Evolutionary conservation across 23 tunicate species (phyloP), one percentile per base, ranked within the genome.

Genomic region (Halocynthia aurantium): DNA sequence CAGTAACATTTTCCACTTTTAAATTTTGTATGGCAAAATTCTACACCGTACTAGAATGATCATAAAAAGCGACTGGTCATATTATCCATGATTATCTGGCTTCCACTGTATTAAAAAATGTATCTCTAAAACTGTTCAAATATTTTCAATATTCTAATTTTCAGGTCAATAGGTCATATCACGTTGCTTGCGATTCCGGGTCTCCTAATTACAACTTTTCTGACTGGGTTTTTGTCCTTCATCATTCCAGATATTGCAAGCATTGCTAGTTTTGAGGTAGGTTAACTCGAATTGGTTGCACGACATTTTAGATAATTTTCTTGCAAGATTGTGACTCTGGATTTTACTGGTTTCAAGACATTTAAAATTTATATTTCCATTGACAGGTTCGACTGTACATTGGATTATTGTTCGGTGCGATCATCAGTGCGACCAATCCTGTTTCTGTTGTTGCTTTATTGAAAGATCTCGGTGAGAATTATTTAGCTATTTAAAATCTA

Each of bases 371-470:
- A 68, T 40, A 11, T 50, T 72, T 57, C 11, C 13, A 19, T 72
- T 49, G 15, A 31, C 78, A 74, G 78, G 56, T 73, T 21, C 65
- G 75, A 51, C 21, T 84, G 17, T 89, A 80, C 85, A 67, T 84
- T 64, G 85, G 85, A 52, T 73, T 89, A 5, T 68, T 89, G 61
- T 89, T 89, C 77, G 96, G 96, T 5, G 72, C 96, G 52, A 89
- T 89, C 61, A 84, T 89, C 79, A 89, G 96, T 71, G 96, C 96
- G 7, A 89, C 96, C n/a, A 88, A 89, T 52, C 96, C 96, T 6
- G 88, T 89, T 5, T 88, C 96, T 22, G 96, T 89, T 10, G 96
- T 89, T 15, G 96, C 96, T 22, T 63, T 89, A 74, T 75, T 89
- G 53, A 89, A 89, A 75, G 96, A 89, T 8, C 73, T 89, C 51